phyloP scores from a whole-genome alignment of 2,113 vertebrate species.

The Elachura formosa region DNA sequence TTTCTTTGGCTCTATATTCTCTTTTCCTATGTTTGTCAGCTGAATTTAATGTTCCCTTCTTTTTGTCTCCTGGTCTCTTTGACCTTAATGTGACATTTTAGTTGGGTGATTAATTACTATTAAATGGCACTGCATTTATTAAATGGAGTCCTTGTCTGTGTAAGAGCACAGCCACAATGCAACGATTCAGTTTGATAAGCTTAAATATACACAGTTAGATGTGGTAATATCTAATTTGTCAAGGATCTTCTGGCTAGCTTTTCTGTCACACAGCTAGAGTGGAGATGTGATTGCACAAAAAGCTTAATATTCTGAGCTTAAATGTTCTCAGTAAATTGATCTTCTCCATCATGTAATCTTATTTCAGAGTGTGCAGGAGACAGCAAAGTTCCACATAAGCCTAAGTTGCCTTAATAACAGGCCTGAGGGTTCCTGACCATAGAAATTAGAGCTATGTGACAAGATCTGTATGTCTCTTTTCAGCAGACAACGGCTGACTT shows the following conservation, averaged over 20 bases:
- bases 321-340: constrained; percentile 68
- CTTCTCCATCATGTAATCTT: constrained; percentile 72
- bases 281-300: constrained; percentile 61
- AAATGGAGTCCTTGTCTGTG: constrained; percentile 72
- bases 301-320: constrained; percentile 67
- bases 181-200: constrained; percentile 78
- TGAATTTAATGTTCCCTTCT: constrained; percentile 66
- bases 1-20: constrained; percentile 55
- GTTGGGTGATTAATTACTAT: constrained; percentile 75
- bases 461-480: constrained; percentile 70
- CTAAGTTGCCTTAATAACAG: constrained; percentile 63
- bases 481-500: constrained; percentile 66
- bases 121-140: constrained; percentile 73
- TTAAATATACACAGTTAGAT: constrained; percentile 80
- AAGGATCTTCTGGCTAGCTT: constrained; percentile 68
- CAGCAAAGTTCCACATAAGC: constrained; percentile 65
- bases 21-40: constrained; percentile 66
- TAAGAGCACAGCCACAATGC: constrained; percentile 70
- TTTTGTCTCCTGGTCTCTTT: constrained; percentile 72
- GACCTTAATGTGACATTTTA: constrained; percentile 79
- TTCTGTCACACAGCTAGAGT: constrained; percentile 67
- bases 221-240: constrained; percentile 80
- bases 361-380: constrained; percentile 75
- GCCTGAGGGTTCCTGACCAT: constrained; percentile 69
- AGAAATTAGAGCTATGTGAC: constrained; percentile 67